Evolutionary conservation across 2,797 vertebrate genomes (phyloP), one percentile per base, ranked within the genome.

Genomic region (Tolypeutes matacus): DNA sequence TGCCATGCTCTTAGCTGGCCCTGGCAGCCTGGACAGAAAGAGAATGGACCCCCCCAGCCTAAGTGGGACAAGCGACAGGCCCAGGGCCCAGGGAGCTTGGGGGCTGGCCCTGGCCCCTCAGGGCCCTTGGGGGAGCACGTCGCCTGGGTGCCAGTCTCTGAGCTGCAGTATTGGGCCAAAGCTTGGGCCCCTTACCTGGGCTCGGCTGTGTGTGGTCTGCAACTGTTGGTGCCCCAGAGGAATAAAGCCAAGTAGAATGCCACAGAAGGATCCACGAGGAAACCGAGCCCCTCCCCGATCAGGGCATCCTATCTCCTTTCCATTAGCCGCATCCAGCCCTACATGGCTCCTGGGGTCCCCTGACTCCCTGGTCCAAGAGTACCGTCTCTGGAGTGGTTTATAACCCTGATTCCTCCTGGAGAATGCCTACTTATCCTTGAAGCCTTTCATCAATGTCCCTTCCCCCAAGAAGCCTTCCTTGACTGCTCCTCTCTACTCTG

Each of bases 241-340:
- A 15, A 11, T 0, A 23, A 29, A 36, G 25, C 0, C 0, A 15
- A 17, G 2, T 3, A 29, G n/a, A 2, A 0, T 0, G 2, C 0
- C 17, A 34, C 56, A n/a, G 29, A 7, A 58, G 0, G 1, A 2
- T 13, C 2, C 8, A 20, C 0, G 12, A 64, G 25, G 27, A 39
- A 29, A 11, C 15, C 0, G 7, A 60, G 51, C 10, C 8, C 56
- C 53, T 31, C n/a, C 2, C 3, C 29, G 23, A 69, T 20, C 12
- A n/a, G 60, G 42, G 12, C 7, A 51, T 46, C 69, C 49, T 6
- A 0, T 17, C 49, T 60, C 69, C 53, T 65, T 49, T 36, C 46
- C 36, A 23, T 1, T 1, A n/a, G 70, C 12, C 51, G 67, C 69
- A 23, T 21, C 25, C 4, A 27, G 25, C 5, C 29, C 62, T 34